Evolutionary conservation across 1,140 invertebrate species (phyloP), one percentile per base, ranked within the genome.

Genomic region (Drosophila teissieri): DNA sequence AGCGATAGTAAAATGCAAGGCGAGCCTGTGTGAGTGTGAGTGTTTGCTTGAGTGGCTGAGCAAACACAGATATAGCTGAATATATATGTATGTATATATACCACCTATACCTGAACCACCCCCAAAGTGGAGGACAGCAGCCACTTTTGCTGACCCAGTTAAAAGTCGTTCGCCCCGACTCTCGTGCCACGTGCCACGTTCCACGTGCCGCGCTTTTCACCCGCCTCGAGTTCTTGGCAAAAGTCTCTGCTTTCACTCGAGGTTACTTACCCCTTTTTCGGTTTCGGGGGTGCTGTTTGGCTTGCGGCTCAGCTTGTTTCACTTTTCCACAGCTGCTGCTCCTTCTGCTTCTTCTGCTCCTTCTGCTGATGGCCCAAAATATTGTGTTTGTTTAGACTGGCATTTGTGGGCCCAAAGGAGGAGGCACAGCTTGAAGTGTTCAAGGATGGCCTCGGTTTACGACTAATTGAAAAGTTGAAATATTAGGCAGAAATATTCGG

Each of bases 111-210:
- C 42, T 70, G 36, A 78, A 78, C 74, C 27, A 61, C 73, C 75
- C 73, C 64, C 65, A 7, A 42, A 15, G 45, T 36, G 17, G 44
- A 44, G 45, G 46, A 53, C 19, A 42, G 58, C 53, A 45, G 83
- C 55, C 77, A 89, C 84, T 88, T 89, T 89, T 89, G 84, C 84
- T 89, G 84, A 89, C 84, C 84, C 80, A 89, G 73, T 90, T 89
- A 84, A 84, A 56, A 80, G 84, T 89, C 84, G 77, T 89, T 89
- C 80, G 73, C 85, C 60, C n/a, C 45, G 52, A 6, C 39, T 64
- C 63, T 48, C 49, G 49, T 31, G 67, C 73, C 69, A 64, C 80
- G 70, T 61, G 69, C 62, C 61, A 37, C 34, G 36, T 31, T 62
- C 73, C 69, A 69, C 80, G 70, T 61, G 69, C 62, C 61, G 27